Conservation (phyloP, 2,113 vertebrate species). For the Phyllostomus discolor region DNA sequence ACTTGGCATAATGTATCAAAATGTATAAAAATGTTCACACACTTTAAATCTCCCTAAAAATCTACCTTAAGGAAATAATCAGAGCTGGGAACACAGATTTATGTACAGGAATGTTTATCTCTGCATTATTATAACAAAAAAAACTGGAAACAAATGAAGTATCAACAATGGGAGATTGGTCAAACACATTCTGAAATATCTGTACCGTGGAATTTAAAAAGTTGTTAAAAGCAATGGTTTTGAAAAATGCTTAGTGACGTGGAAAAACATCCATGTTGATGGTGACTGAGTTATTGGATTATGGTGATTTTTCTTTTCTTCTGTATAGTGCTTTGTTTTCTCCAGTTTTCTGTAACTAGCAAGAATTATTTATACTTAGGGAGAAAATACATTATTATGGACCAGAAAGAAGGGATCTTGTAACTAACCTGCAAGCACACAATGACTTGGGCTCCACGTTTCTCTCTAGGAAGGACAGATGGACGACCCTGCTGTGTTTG, state of each 20-base stretch:
- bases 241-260: constrained; percentile 23
- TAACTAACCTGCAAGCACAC: background rate
- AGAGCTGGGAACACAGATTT: constrained; percentile 40
- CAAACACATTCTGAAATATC: constrained; percentile 33
- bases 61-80: constrained; percentile 66
- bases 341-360: background rate
- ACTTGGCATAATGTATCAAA: constrained; percentile 46
- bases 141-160: background rate
- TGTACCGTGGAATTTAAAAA: background rate
- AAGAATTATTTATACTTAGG: background rate
- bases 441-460: background rate
- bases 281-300: background rate
- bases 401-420: background rate
- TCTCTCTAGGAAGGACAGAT: background rate
- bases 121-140: background rate
- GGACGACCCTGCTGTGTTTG: background rate
- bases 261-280: background rate
- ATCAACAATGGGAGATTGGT: background rate
- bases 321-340: background rate
- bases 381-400: background rate
- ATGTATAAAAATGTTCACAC: constrained; percentile 61
- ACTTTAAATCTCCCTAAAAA: constrained; percentile 31
- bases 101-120: constrained; percentile 47
- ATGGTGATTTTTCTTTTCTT: constrained; percentile 37
- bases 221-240: constrained; percentile 11